Percentiles rank a stretch among this genome's conserved stretches.
Evolutionary conservation across 2,113 vertebrate genomes (phyloP).

Genomic region (Marcusenius ussheri): DNA sequence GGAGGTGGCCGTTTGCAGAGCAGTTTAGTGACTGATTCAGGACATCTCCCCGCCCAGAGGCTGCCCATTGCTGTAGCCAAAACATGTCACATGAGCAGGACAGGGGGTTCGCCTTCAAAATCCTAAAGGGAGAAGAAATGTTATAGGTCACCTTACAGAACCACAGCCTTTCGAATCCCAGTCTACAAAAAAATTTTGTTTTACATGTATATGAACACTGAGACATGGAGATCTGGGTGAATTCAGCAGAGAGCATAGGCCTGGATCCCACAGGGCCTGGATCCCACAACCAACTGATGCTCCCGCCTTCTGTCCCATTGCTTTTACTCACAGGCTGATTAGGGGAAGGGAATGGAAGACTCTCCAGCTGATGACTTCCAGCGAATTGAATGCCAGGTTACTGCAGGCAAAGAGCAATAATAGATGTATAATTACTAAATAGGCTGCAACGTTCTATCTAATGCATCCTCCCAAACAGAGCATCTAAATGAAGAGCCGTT

Average conservation of each 20-base stretch:
- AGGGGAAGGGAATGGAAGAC: conserved; percentile 75
- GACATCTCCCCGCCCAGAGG: conserved; percentile 46
- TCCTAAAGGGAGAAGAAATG: conserved; percentile 44
- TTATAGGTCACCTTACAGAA: background rate
- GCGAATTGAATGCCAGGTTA: conserved; percentile 75
- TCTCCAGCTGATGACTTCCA: conserved; percentile 78
- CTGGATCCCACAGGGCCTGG: background rate
- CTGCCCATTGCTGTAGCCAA: conserved; percentile 81
- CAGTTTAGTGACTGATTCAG: conserved; percentile 64
- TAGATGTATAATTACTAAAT: background rate
- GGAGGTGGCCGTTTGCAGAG: conserved; percentile 24
- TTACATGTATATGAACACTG: background rate
- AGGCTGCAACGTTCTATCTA: background rate
- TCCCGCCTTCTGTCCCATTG: background rate
- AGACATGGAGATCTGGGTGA: background rate
- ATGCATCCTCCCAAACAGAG: background rate
- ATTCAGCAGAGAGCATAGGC: background rate
- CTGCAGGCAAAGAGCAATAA: conserved; percentile 48
- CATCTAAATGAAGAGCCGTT: background rate
- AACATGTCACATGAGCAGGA: conserved; percentile 73
- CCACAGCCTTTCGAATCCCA: background rate
- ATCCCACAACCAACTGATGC: background rate
- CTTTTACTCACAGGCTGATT: conserved; percentile 77
- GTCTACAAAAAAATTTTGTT: background rate
- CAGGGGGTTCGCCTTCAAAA: conserved; percentile 75